Base-by-base conservation (phyloP, 2,113 vertebrate species). In the Trachemys scripta region DNA sequence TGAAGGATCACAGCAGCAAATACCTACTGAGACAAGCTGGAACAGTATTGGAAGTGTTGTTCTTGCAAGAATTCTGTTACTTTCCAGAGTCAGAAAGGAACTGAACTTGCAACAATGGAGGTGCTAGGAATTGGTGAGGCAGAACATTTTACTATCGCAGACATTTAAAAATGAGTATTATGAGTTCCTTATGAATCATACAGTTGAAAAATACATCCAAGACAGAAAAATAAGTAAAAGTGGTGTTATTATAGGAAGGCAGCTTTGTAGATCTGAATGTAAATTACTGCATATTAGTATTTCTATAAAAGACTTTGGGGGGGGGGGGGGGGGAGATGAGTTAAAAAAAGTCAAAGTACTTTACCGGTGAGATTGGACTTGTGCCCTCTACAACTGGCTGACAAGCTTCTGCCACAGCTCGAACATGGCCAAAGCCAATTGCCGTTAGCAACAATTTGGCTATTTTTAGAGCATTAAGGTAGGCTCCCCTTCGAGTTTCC, bases 381-480 rank as follows among this genome's bases (percentile, higher is more conserved):
- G 99, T 99, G 93, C 99, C 99, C 94, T 99, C 99, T 35, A 98
- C 99, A 84, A 98, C 99, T 56, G 99, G 99, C 94, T 99, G 99
- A 97, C 99, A 99, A 89, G 99, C 99, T 98, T 99, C 99, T 45
- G 99, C 99, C 94, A 99, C 99, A 81, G 99, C 99, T 95, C 99
- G 99, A 94, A 99, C 99, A 3, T 99, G 99, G 79, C 99, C 99
- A 95, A 99, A 99, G 93, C 99, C 99, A 93, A 99, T 99, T n/a
- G 99, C 99, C 81, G 99, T 99, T 59, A 99, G 98, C 89, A 99
- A 98, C 69, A 99, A 98, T 98, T 99, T 99, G 98, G 99, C 99
- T 95, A 99, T 99, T 98, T 99, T 99, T 94, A 99, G 98, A 57
- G 99, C 99, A 42, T 99, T 99, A 95, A 99, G 99, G 98, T 99